Percentiles rank a stretch among this genome's conserved stretches.
Evolutionary conservation across 2,113 vertebrate species (phyloP).

Genomic region (pig (Sus scrofa)): T2T-Sscrofa CM000830.6:36320501-36321000

Average conservation of each 20-base stretch:
- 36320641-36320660: background rate
- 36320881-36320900: background rate
- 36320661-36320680: background rate
- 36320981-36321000: too few species aligned
- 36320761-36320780: too few species aligned
- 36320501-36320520: slow-evolving; percentile 11
- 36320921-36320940: background rate
- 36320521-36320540: background rate
- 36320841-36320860: too few species aligned
- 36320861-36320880: too few species aligned
- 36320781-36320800: too few species aligned
- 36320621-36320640: background rate
- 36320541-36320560: background rate
- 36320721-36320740: slow-evolving; percentile 19
- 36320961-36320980: too few species aligned
- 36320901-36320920: background rate
- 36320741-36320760: background rate
- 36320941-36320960: background rate
- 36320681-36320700: background rate
- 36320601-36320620: background rate
- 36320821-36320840: too few species aligned
- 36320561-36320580: background rate
- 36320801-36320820: too few species aligned
- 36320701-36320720: slow-evolving; percentile 18
- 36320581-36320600: slow-evolving; percentile 50